Evolutionary conservation across 2,888 invertebrate species (phyloP).

Genomic region (Drosophila bunnanda): DNA sequence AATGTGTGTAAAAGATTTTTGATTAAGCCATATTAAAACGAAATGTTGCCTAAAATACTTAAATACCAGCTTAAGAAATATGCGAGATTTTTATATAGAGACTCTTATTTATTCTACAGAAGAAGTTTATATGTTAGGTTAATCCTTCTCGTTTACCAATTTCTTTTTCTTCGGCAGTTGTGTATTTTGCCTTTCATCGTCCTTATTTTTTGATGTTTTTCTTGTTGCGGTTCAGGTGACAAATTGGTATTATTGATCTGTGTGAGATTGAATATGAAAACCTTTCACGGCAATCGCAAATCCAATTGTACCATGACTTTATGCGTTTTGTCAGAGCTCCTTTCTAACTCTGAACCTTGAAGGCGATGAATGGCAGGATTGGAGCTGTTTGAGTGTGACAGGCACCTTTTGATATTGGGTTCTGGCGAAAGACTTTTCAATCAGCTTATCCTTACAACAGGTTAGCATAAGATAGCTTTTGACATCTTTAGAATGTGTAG

Average conservation of each 20-base stretch:
- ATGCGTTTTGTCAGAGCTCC: conserved; percentile 13
- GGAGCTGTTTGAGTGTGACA: conserved; percentile 17
- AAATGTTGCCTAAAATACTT: neutral
- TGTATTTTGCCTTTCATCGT: neutral
- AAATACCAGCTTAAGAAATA: neutral
- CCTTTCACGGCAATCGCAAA: conserved; percentile 35
- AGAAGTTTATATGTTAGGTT: neutral
- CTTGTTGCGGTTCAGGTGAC: conserved; percentile 9
- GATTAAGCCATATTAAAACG: neutral
- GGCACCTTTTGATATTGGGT: conserved; percentile 20
- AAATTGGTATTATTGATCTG: conserved; percentile 34
- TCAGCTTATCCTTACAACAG: conserved; percentile 13
- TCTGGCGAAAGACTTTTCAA: conserved; percentile 1
- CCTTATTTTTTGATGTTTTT: neutral
- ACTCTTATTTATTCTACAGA: neutral
- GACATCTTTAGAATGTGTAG: neutral
- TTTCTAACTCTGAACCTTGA: neutral
- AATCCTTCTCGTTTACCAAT: neutral
- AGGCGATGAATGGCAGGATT: conserved; percentile 22
- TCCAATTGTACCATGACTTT: conserved; percentile 30
- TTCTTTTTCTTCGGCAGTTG: neutral
- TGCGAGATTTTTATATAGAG: neutral
- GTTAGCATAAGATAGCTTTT: conserved; percentile 1
- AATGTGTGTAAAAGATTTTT: neutral
- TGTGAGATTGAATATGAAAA: conserved; percentile 23